Percentiles rank a stretch among this genome's conserved stretches.
phyloP scores from a whole-genome alignment of 2,888 invertebrate genomes.

The Mechanitis messenoides region DNA sequence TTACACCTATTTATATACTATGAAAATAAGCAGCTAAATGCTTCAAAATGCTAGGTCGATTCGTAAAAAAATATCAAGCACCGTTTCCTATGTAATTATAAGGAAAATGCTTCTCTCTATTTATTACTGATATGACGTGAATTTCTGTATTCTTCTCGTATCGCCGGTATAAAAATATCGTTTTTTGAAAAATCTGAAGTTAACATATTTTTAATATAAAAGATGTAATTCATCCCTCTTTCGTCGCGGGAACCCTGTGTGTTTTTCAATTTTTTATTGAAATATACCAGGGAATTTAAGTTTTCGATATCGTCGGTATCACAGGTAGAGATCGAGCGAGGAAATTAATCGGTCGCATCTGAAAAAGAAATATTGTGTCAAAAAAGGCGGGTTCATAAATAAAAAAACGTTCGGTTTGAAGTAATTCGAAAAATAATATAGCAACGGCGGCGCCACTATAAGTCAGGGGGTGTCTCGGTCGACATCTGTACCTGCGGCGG shows the following conservation, averaged over 20 bases:
- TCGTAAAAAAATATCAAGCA: constrained; percentile 48
- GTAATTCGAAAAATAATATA: too few species aligned
- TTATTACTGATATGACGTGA: constrained; percentile 21
- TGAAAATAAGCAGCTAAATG: constrained; percentile 58
- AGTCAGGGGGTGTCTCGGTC: too few species aligned
- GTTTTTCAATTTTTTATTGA: background rate
- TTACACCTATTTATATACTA: constrained; percentile 44
- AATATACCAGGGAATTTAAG: background rate
- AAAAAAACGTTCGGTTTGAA: too few species aligned
- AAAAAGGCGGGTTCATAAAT: too few species aligned
- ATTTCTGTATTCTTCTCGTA: constrained; percentile 12
- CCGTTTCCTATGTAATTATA: constrained; percentile 37
- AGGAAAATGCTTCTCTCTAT: constrained; percentile 15
- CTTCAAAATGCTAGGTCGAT: constrained; percentile 67
- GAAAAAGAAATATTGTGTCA: constrained; percentile 20
- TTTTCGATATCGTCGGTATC: background rate
- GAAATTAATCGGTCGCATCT: constrained; percentile 31
- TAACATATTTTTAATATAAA: background rate
- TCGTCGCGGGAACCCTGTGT: background rate
- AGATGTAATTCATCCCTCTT: background rate
- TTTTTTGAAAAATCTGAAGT: background rate
- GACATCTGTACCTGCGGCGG: too few species aligned
- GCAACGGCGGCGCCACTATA: too few species aligned
- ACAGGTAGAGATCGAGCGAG: background rate
- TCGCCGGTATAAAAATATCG: constrained; percentile 20